Evolutionary conservation across 2,888 invertebrate genomes (phyloP), one percentile per base, ranked within the genome.

Genomic region (Lithophane semibrunnea): DNA sequence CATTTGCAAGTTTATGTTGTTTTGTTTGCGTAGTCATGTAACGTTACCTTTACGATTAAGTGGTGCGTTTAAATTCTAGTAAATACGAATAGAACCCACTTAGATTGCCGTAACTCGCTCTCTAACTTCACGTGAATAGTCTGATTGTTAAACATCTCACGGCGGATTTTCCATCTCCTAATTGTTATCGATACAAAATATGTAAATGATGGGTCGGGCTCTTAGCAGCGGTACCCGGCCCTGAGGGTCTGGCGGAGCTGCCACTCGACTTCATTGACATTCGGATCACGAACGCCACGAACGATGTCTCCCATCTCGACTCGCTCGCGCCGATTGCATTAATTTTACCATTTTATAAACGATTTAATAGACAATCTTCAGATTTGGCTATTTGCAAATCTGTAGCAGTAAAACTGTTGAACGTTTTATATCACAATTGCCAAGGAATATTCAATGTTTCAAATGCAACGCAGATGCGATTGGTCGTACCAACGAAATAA

Each of bases 291-390:
- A 94, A 90, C 94, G 92, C 91, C 91, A 92, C 93, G 92, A 95
- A 96, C 95, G 95, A 94, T 94, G 96, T 94, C 95, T 91, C 93
- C 95, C 96, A 95, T 96, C 94, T 94, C 95, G 91, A 94, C 93
- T 94, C 93, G 91, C 95, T 95, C 91, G 91, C 93, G 92, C 94
- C 95, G 95, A 96, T 96, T 95, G 95, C 96, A 96, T 96, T 96
- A 96, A 96, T 96, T 96, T 95, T 93, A 93, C 95, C 95, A 94
- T 96, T 96, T 96, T 95, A 95, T 95, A 95, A 96, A 94, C 95
- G 95, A 95, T 96, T 96, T 96, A 95, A 96, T 95, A 94, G 94
- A 94, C 94, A 94, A 94, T 95, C 92, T 94, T 89, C 91, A 93
- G 92, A 94, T 95, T 94, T 88, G 86, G 91, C 91, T 93, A 92